Base-by-base conservation (phyloP, 2,888 invertebrate genomes). In the Epistrophe eligans region DNA sequence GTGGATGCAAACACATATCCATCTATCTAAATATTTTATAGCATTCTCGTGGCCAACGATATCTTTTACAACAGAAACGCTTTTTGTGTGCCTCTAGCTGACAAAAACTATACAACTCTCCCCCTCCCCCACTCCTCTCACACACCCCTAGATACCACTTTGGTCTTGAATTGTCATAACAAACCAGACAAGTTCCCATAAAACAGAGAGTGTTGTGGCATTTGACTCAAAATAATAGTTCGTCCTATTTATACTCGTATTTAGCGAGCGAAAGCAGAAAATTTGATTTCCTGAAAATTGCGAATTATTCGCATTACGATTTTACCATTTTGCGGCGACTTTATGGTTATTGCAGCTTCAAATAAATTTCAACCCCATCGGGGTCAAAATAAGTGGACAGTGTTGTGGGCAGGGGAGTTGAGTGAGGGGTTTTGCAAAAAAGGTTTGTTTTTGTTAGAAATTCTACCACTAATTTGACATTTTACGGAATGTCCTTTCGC, bases 261-360 rank as follows among this genome's bases (percentile, higher is more conserved):
- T n/a, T n/a, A n/a, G n/a, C n/a, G 57, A 35, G 28, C 48, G 50
- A 28, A 71, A 73, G 57, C 43, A 43, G 71, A 71, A 64, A 76
- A 74, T 79, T 80, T 77, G 76, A 84, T 84, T 80, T 72, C 45
- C 50, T 17, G 74, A 64, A 76, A 79, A 74, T 79, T 70, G 57
- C 67, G 74, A 58, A 71, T 70, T 74, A 79, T 70, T 73, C 64
- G 55, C 15, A 19, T 67, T 66, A 19, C 28, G 62, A 15, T 67
- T 64, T 24, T 19, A 35, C 45, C 6, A 48, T 28, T 64, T 64
- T 11, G 64, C 10, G 64, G 38, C 32, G 7, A 15, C 13, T 8
- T 40, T 38, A 58, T 62, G 60, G 13, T 38, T 6, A 10, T 38
- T 28, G 55, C 52, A 13, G 28, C 17, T 10, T 17, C 64, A 45